Evolutionary conservation across 2,888 invertebrate species (phyloP), one percentile per base, ranked within the genome.

Genomic region (Palloptera scutellata): DNA sequence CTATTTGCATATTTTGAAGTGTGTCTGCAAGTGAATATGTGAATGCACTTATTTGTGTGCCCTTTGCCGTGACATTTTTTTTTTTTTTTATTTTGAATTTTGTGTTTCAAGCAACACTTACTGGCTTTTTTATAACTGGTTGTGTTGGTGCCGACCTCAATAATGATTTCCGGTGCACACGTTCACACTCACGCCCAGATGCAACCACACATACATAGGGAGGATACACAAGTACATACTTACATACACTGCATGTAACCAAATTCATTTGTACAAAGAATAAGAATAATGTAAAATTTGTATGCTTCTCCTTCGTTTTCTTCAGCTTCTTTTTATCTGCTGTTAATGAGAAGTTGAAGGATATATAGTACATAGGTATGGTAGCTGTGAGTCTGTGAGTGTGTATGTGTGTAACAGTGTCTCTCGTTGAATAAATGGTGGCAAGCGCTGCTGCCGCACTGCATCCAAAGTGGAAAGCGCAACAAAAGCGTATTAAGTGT

Each of bases 271-370:
- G 3, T 30, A 30, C 30, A 30, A 30, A 30, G 30, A 30, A 30
- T 30, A 30, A 30, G 30, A 30, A 30, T 30, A 30, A 30, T 30
- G 30, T 30, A 4, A 30, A 2, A 4, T 30, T 30, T 30, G 30
- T 30, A 30, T 30, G 30, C 30, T 30, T 30, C 30, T 30, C 30
- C 6, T 30, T 30, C 30, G 30, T 30, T 30, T 30, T 30, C 30
- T 30, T 30, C 30, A 30, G 6, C 6, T 30, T 30, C 30, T 30
- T 30, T 57, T 20, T 57, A 57, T 57, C 57, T 43, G 42, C 45
- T 43, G 45, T 17, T 59, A 59, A 59, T 59, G 59, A 59, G 59
- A 59, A 43, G 59, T 40, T 58, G 54, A 54, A 54, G 54, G 54
- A 54, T 54, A 54, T 6, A 15, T 30, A 4, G 30, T 30, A 30